A percentile compares a stretch with the other conserved stretches of the same genome.
These are phyloP conservation scores for Teleiodes luculella DNA, from an alignment of 2,888 invertebrate species.

Conservation along the genomic window DNA sequence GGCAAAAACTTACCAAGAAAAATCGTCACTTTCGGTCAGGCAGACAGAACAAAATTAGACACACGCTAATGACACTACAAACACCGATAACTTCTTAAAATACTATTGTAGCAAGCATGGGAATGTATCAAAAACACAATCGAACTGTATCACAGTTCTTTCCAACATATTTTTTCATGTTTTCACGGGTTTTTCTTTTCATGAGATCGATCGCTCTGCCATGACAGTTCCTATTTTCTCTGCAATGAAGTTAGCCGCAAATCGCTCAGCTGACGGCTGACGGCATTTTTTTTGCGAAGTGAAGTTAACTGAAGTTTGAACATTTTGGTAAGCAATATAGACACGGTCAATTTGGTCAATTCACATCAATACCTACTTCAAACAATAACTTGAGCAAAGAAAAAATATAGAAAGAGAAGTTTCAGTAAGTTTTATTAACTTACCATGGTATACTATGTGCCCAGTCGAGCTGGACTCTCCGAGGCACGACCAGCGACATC, in stretches of 20 bases:
- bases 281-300: constrained; percentile 47
- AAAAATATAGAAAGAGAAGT: constrained; percentile 7
- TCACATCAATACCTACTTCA: neutral
- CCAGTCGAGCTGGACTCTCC: constrained; percentile 68
- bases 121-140: constrained; percentile 27
- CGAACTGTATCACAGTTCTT: constrained; percentile 33
- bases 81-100: constrained; percentile 41
- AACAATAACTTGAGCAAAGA: neutral
- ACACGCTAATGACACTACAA: constrained; percentile 62
- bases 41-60: constrained; percentile 73
- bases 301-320: constrained; percentile 61
- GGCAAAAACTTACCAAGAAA: constrained; percentile 64
- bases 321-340: neutral
- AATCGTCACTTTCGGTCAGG: constrained; percentile 56
- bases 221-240: constrained; percentile 70
- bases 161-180: constrained; percentile 65
- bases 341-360: neutral
- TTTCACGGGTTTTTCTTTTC: constrained; percentile 59
- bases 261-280: constrained; percentile 71
- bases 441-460: constrained; percentile 64
- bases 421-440: constrained; percentile 27
- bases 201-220: constrained; percentile 70
- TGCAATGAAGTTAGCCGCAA: constrained; percentile 55
- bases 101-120: constrained; percentile 50
- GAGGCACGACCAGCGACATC: constrained; percentile 70